Percentiles rank a stretch among this genome's conserved stretches.
phyloP scores from a whole-genome alignment of 1,140 invertebrate species.

The Homarus americanus region DNA sequence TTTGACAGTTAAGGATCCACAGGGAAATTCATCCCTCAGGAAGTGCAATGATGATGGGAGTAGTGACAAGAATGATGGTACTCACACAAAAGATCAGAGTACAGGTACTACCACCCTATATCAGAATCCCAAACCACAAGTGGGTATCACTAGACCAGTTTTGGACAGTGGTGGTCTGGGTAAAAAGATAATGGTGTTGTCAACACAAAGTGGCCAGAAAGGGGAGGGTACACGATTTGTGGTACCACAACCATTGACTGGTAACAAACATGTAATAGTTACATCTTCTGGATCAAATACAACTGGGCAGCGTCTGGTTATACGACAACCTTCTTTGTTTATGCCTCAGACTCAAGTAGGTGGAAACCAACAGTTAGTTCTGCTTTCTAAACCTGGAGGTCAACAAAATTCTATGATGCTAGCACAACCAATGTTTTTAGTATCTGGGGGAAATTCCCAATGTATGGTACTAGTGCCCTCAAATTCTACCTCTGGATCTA shows the following conservation, averaged over 20 bases:
- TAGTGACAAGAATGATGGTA: conserved; percentile 10
- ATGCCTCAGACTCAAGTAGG: conserved; percentile 45
- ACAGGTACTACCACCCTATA: neutral
- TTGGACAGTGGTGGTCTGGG: neutral
- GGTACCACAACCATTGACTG: conserved; percentile 22
- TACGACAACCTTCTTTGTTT: conserved; percentile 42
- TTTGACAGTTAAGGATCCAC: conserved; percentile 46
- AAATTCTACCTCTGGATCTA: neutral
- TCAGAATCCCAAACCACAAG: neutral
- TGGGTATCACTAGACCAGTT: neutral
- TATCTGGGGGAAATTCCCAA: conserved; percentile 52
- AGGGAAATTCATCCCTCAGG: neutral
- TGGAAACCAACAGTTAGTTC: conserved; percentile 42
- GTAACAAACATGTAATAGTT: conserved; percentile 23
- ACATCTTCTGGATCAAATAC: neutral
- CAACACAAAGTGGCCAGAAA: conserved; percentile 17
- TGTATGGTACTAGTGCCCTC: conserved; percentile 46
- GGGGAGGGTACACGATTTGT: conserved; percentile 29
- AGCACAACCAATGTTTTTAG: conserved; percentile 52
- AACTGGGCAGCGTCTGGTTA: conserved; percentile 30
- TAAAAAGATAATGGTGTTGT: conserved; percentile 47
- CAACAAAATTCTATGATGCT: conserved; percentile 52
- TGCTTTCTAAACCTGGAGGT: conserved; percentile 38
- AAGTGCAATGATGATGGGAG: neutral
- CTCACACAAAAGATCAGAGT: conserved; percentile 17